phyloP scores from a whole-genome alignment of 2,888 invertebrate genomes.

The Cylloceria caligata region DNA sequence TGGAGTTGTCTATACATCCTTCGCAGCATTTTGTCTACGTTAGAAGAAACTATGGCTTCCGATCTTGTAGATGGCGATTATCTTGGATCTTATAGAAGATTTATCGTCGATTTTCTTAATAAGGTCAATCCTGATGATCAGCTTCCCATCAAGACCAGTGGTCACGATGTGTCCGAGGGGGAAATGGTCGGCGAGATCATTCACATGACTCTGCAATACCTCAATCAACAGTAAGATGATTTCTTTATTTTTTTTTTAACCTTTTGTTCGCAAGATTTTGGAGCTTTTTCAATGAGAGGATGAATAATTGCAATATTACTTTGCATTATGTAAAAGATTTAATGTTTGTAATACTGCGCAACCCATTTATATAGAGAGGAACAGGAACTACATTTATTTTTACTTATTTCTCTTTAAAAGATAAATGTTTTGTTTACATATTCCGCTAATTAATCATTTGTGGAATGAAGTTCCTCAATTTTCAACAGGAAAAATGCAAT shows the following conservation, averaged over 20 bases:
- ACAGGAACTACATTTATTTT: too few relatives aligned
- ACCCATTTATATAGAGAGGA: too few relatives aligned
- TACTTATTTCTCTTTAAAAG: too few relatives aligned
- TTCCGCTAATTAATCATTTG: too few relatives aligned
- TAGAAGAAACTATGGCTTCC: slow-evolving; percentile 73
- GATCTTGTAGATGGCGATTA: slow-evolving; percentile 87
- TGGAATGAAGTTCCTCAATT: too few relatives aligned
- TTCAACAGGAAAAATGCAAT: too few relatives aligned
- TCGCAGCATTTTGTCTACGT: neutral
- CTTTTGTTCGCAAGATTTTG: slow-evolving; percentile 18
- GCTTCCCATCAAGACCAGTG: slow-evolving; percentile 90
- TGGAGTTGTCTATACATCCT: neutral
- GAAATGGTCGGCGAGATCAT: slow-evolving; percentile 91
- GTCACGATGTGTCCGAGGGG: slow-evolving; percentile 88
- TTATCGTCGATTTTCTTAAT: slow-evolving; percentile 90
- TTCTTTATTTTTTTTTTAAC: slow-evolving; percentile 26
- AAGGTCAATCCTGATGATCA: slow-evolving; percentile 90
- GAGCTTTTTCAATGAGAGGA: neutral
- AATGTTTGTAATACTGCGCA: too few relatives aligned
- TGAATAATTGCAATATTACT: too few relatives aligned
- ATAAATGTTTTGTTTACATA: too few relatives aligned
- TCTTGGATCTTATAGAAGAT: slow-evolving; percentile 89
- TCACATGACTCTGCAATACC: slow-evolving; percentile 91
- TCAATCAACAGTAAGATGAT: slow-evolving; percentile 91
- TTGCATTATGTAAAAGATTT: too few relatives aligned